Evolutionary conservation across 37 sponge, comb jelly and placozoan species (phyloP).

Genomic region (Oscarella lobularis): DNA sequence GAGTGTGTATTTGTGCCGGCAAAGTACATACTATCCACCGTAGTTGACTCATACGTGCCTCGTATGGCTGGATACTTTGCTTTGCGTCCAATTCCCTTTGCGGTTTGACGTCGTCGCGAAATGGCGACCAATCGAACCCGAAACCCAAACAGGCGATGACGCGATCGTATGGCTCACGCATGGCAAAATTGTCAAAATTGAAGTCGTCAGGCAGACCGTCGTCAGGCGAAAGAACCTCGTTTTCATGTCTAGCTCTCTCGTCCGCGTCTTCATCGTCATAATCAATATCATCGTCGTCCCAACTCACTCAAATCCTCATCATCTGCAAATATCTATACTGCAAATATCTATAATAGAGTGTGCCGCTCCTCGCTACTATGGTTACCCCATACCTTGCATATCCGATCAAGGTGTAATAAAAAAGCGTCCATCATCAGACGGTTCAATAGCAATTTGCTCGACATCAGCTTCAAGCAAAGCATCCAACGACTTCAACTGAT

Average conservation of each 20-base stretch:
- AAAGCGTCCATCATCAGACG: neutral
- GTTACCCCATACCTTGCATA: too few species aligned
- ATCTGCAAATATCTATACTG: too few species aligned
- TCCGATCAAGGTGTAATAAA: neutral
- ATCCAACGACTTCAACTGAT: slow-evolving; percentile 92
- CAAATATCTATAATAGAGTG: too few species aligned
- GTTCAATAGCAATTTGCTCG: neutral
- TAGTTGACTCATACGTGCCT: slow-evolving; percentile 49
- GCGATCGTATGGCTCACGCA: slow-evolving; percentile 38
- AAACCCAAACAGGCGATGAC: slow-evolving; percentile 80
- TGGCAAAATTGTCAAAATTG: slow-evolving; percentile 1
- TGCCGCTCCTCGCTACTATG: too few species aligned
- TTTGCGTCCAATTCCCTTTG: slow-evolving; percentile 1
- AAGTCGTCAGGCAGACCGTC: neutral
- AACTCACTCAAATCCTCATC: too few species aligned
- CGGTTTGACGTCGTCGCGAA: neutral
- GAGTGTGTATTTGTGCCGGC: slow-evolving; percentile 69
- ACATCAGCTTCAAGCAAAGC: slow-evolving; percentile 33
- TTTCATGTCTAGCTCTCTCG: neutral
- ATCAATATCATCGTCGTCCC: neutral
- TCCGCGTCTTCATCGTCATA: neutral
- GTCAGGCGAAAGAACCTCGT: neutral
- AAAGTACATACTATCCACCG: slow-evolving; percentile 44
- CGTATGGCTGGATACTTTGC: slow-evolving; percentile 66
- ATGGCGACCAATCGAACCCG: slow-evolving; percentile 23